Conservation (phyloP, 2,797 vertebrate genomes). For the Sparidentex hasta region DNA sequence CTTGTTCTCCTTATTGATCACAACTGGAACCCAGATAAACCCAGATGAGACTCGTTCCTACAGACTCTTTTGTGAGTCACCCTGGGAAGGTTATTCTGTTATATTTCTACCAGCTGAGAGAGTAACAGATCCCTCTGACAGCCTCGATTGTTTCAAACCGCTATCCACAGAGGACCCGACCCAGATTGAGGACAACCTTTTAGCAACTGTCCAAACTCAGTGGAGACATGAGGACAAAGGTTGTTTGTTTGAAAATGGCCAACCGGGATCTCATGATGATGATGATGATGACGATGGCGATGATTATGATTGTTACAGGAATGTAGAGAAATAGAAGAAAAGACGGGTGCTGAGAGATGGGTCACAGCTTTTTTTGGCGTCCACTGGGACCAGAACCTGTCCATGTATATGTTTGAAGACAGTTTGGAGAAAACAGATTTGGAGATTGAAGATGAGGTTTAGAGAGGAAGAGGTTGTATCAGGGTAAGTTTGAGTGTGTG, state of each 20-base stretch:
- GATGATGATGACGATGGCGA: too few species aligned
- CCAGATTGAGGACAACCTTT: slow-evolving; percentile 33
- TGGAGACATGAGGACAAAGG: slow-evolving; percentile 2
- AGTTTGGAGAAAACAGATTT: background rate
- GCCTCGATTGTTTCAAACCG: slow-evolving; percentile 8
- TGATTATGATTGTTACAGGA: background rate
- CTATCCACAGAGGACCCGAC: slow-evolving; percentile 18
- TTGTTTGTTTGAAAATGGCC: slow-evolving; percentile 19
- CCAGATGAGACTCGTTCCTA: too few species aligned
- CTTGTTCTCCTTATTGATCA: too few species aligned
- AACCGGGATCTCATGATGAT: slow-evolving; percentile 25
- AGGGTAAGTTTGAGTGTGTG: background rate
- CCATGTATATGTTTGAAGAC: background rate
- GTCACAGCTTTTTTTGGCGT: background rate
- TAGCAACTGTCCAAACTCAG: slow-evolving; percentile 31
- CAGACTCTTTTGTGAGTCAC: background rate
- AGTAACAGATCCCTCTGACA: background rate
- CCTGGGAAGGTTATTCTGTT: background rate
- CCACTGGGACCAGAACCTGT: background rate
- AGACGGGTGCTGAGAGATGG: background rate
- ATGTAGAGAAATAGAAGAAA: background rate
- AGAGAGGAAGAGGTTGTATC: background rate
- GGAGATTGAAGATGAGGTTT: background rate
- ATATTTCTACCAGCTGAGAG: background rate
- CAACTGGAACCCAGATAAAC: too few species aligned